These are phyloP conservation scores for Pogonophryne albipinna DNA, from an alignment of 2,797 vertebrate genomes.

Conservation along the genomic window DNA sequence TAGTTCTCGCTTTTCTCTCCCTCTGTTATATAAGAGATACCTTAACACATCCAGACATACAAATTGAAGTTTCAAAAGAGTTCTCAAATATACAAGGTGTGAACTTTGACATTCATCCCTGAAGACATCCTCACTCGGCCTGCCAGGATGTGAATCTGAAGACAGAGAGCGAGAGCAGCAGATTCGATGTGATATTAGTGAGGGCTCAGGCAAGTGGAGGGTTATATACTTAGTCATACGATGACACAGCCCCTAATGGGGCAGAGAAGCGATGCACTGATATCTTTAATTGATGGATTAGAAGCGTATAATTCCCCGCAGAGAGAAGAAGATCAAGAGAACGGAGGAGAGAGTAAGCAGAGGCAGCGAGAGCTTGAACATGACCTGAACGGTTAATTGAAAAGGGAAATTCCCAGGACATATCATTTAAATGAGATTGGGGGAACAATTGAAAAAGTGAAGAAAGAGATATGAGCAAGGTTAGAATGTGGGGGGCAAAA, in stretches of 20 bases:
- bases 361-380: conserved; percentile 61
- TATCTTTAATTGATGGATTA: conserved; percentile 86
- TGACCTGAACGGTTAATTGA: conserved; percentile 77
- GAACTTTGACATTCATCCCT: conserved; percentile 29
- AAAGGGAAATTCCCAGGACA: conserved; percentile 69
- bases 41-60: conserved; percentile 8
- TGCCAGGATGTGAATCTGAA: conserved; percentile 23
- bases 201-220: conserved; percentile 55
- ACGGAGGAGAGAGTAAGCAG: conserved; percentile 55
- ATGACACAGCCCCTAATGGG: conserved; percentile 79
- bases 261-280: conserved; percentile 78
- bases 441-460: conserved; percentile 45
- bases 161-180: conserved; percentile 42
- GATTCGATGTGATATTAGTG: conserved; percentile 73
- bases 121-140: conserved; percentile 28
- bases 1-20: neutral
- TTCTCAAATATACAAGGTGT: conserved; percentile 9
- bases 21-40: neutral
- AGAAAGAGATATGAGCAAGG: conserved; percentile 21
- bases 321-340: conserved; percentile 76
- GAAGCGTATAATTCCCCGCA: conserved; percentile 75
- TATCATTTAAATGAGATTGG: conserved; percentile 74
- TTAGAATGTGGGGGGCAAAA: conserved; percentile 23
- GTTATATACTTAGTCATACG: conserved; percentile 76
- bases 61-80: conserved; percentile 9